Conservation (phyloP, 2,797 vertebrate genomes). For the Epinephelus coioides region DNA sequence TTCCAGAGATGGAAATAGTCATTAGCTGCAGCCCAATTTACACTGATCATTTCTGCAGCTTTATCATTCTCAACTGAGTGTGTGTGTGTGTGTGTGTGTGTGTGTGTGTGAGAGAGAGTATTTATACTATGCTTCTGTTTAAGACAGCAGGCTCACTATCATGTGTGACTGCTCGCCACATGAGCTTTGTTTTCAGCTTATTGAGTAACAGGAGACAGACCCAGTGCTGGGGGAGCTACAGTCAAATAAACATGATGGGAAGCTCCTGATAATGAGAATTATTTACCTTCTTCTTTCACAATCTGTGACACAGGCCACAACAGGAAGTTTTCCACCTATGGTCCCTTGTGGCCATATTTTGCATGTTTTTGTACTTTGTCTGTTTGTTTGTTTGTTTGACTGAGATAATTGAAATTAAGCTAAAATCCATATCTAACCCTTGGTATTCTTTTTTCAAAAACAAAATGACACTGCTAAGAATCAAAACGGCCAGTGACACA, state of each 20-base stretch:
- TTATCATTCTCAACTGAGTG: neutral
- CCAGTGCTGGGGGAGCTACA: neutral
- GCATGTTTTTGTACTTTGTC: neutral
- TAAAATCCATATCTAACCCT: neutral
- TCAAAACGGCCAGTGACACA: neutral
- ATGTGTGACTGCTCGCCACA: neutral
- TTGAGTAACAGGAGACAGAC: neutral
- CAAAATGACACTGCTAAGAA: neutral
- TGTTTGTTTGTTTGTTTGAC: neutral
- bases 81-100: neutral
- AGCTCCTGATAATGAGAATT: neutral
- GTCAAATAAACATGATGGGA: constrained; percentile 16
- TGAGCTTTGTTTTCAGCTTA: neutral
- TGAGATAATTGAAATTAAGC: neutral
- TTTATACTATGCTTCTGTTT: neutral
- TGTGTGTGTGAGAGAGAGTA: neutral
- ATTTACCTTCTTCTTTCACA: neutral
- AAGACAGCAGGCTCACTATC: fast-evolving
- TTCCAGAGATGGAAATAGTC: neutral
- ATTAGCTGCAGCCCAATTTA: neutral
- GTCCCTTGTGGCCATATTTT: neutral
- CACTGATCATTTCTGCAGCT: neutral
- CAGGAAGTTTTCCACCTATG: neutral
- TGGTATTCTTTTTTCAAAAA: neutral
- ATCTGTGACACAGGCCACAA: neutral